Evolutionary conservation across 1,140 invertebrate genomes (phyloP).

Genomic region (Diabrotica undecimpunctata): DNA sequence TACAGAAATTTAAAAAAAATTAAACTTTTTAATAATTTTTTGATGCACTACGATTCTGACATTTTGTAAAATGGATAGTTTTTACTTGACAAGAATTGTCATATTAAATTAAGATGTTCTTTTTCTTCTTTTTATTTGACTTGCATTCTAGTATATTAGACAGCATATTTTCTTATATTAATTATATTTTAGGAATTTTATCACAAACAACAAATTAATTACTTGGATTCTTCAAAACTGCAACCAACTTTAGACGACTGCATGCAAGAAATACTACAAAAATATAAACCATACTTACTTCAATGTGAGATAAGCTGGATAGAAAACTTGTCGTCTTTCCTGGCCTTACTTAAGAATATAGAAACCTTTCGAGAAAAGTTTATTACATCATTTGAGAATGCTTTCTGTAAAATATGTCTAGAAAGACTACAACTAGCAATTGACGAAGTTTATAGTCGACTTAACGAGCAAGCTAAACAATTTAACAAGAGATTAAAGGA

Average conservation of each 20-base stretch:
- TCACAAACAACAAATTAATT: constrained; percentile 7
- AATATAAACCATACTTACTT: neutral
- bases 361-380: neutral
- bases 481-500: neutral
- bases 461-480: neutral
- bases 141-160: too few relatives aligned
- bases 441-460: neutral
- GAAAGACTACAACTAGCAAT: neutral
- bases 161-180: too few relatives aligned
- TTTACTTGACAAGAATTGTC: too few relatives aligned
- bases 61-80: neutral
- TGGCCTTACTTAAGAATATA: neutral
- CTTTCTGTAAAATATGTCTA: neutral
- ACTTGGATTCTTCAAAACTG: constrained; percentile 5
- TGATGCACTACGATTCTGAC: too few relatives aligned
- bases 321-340: neutral
- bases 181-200: constrained; percentile 18
- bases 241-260: constrained; percentile 10
- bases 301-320: constrained; percentile 7
- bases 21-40: too few relatives aligned
- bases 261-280: constrained; percentile 8
- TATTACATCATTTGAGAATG: neutral
- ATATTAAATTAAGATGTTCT: too few relatives aligned
- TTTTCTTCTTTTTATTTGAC: too few relatives aligned
- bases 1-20: too few relatives aligned